Percentiles rank a stretch among this genome's conserved stretches.
Evolutionary conservation across 2,113 vertebrate genomes (phyloP).

Genomic region (Rhabdomys dilectus): DNA sequence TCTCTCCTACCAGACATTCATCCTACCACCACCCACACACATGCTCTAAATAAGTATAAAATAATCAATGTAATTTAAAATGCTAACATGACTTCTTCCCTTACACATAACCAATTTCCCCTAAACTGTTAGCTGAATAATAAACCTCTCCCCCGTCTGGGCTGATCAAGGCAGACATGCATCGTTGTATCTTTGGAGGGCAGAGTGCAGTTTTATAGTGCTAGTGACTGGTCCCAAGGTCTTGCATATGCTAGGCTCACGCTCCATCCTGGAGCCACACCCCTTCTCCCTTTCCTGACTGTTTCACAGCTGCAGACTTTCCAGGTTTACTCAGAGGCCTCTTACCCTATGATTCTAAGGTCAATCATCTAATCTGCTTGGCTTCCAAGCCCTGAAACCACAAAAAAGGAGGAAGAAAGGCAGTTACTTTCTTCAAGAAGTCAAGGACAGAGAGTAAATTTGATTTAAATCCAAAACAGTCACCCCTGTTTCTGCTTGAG

Average conservation of each 20-base stretch:
- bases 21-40: not conserved
- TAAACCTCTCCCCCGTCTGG: not conserved
- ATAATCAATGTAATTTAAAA: not conserved
- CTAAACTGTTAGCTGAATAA: not conserved
- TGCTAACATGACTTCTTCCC: not conserved
- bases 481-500: not conserved
- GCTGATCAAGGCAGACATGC: not conserved
- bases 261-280: not conserved
- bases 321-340: fast-evolving
- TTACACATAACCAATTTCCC: not conserved
- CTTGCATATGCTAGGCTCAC: not conserved
- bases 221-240: not conserved
- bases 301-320: not conserved
- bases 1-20: not conserved
- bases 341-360: not conserved
- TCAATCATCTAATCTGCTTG: not conserved
- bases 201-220: not conserved
- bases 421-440: not conserved
- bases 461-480: not conserved
- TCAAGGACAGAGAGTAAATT: not conserved
- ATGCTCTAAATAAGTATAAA: not conserved
- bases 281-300: not conserved
- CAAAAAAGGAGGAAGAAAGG: not conserved
- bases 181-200: no score
- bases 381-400: not conserved